Percentiles rank a stretch among this genome's conserved stretches.
Conservation (phyloP, 2,888 invertebrate genomes). For the Drosophila kuntzei region DNA sequence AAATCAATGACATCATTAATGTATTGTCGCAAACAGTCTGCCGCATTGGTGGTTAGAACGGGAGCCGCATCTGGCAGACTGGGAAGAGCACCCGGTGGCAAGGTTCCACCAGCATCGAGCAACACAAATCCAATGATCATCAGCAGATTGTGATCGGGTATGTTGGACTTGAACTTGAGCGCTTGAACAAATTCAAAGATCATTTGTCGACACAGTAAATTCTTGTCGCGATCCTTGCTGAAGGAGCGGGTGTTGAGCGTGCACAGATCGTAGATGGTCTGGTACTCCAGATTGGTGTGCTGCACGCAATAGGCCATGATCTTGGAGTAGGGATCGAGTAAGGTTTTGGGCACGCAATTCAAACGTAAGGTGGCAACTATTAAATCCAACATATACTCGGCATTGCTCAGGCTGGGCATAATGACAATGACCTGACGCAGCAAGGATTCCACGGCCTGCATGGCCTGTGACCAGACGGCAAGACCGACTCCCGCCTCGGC, state of each 20-base stretch:
- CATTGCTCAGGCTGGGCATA: constrained; percentile 90
- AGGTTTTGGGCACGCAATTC: constrained; percentile 89
- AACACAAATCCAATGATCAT: constrained; percentile 94
- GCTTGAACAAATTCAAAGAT: constrained; percentile 98
- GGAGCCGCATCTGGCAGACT: constrained; percentile 86
- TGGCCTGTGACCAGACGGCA: constrained; percentile 91
- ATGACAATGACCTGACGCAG: constrained; percentile 91
- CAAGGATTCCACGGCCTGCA: constrained; percentile 94
- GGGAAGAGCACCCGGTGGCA: constrained; percentile 91
- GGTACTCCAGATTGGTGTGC: constrained; percentile 92
- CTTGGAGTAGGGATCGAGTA: constrained; percentile 98
- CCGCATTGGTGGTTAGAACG: constrained; percentile 91
- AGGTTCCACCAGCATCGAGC: constrained; percentile 96
- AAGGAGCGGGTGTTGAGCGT: constrained; percentile 96
- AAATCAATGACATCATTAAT: constrained; percentile 97
- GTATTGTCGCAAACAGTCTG: constrained; percentile 97
- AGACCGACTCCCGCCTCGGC: constrained; percentile 91
- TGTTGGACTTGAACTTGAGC: constrained; percentile 96
- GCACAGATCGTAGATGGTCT: constrained; percentile 93
- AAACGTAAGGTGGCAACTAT: constrained; percentile 93
- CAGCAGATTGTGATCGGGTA: constrained; percentile 97
- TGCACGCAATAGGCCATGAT: constrained; percentile 96
- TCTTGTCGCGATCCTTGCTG: constrained; percentile 96
- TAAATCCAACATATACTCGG: constrained; percentile 90
- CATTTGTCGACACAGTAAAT: constrained; percentile 95